A percentile compares a stretch with the other conserved stretches of the same genome.
These are phyloP conservation scores for Falco rusticolus DNA, from an alignment of 2,797 vertebrate genomes.

Conservation along the genomic window DNA sequence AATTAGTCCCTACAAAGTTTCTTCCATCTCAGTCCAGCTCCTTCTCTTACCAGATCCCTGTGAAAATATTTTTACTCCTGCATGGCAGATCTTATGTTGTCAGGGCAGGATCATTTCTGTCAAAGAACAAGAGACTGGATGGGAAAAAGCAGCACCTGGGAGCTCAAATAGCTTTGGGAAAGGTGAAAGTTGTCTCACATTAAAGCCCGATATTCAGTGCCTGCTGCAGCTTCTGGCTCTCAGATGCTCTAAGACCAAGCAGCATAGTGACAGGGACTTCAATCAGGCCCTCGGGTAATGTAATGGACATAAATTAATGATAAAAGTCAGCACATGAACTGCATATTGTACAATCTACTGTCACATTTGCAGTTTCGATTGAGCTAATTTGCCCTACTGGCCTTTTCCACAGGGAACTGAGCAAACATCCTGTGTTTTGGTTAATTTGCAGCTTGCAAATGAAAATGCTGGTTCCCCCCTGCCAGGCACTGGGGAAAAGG, in stretches of 20 bases:
- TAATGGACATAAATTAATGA: not conserved
- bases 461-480: not conserved
- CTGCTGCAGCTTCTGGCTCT: not conserved
- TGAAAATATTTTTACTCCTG: not conserved
- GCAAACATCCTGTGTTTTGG: not conserved
- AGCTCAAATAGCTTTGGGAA: not conserved
- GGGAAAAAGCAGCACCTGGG: not conserved
- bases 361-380: rapidly evolving
- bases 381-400: not conserved
- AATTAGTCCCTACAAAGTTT: not conserved
- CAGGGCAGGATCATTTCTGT: not conserved
- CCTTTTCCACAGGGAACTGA: rapidly evolving
- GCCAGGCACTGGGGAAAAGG: not conserved
- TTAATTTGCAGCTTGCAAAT: not conserved
- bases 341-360: not conserved
- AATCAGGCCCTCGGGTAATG: not conserved
- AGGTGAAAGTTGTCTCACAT: not conserved
- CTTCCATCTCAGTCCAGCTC: not conserved
- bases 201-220: not conserved
- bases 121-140: not conserved
- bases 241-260: not conserved
- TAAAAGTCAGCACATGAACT: not conserved
- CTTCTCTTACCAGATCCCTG: not conserved
- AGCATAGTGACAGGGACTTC: not conserved
- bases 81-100: not conserved